These are phyloP conservation scores for Notothenia coriiceps DNA, from an alignment of 2,113 vertebrate species.

Conservation along the genomic window DNA sequence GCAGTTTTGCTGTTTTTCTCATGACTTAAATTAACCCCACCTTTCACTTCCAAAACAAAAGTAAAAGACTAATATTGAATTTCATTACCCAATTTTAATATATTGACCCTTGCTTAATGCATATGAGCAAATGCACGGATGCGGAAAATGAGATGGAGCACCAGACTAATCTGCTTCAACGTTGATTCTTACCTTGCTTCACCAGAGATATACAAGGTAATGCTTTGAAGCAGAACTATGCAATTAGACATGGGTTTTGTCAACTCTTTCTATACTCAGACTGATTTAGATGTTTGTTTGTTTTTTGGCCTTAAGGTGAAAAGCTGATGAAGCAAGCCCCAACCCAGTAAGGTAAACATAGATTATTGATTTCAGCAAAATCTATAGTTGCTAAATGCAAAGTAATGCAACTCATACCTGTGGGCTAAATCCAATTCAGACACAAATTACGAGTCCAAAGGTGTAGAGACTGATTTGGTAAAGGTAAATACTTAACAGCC, in stretches of 20 bases:
- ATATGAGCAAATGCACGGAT: not conserved
- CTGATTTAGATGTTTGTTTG: not conserved
- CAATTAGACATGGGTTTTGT: not conserved
- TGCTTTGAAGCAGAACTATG: constrained; percentile 8
- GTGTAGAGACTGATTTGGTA: not conserved
- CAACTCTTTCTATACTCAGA: not conserved
- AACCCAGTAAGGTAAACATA: not conserved
- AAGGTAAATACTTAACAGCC: not conserved
- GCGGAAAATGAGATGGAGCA: constrained; percentile 15
- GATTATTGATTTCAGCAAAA: constrained; percentile 17
- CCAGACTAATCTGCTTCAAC: not conserved
- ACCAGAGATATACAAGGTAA: not conserved
- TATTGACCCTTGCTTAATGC: not conserved
- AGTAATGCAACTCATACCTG: not conserved
- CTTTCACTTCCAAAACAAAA: not conserved
- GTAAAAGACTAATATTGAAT: not conserved
- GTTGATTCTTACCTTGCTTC: not conserved
- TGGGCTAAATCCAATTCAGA: constrained; percentile 6
- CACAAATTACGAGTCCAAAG: not conserved
- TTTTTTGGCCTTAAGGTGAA: constrained; percentile 7
- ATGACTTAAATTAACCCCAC: not conserved
- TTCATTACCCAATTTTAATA: not conserved
- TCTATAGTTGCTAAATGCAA: not conserved
- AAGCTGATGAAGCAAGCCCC: constrained; percentile 16
- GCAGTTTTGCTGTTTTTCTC: not conserved